phyloP scores from a whole-genome alignment of 2,888 invertebrate species.

The Drosophila nigricruria region DNA sequence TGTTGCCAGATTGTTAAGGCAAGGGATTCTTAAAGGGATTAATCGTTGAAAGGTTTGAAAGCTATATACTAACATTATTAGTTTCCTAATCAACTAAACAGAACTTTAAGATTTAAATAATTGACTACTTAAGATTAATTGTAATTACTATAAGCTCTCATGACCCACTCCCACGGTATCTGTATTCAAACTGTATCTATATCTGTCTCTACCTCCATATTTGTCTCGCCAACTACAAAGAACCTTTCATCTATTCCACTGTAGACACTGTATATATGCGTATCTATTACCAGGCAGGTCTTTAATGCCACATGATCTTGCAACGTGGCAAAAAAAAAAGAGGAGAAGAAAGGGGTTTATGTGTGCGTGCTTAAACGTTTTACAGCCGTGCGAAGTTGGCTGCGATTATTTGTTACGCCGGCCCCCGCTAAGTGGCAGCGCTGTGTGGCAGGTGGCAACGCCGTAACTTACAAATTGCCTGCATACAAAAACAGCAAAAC shows the following conservation, averaged over 20 bases:
- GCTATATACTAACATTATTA: no score
- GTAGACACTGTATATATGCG: slow-evolving; percentile 1
- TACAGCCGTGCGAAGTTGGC: slow-evolving; percentile 28
- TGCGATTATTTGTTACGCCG: slow-evolving; percentile 21
- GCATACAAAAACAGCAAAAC: slow-evolving; percentile 17
- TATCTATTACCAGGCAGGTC: not conserved
- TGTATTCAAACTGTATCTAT: no score
- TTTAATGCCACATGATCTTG: slow-evolving; percentile 24
- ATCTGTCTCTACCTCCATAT: no score
- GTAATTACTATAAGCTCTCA: not conserved
- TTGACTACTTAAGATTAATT: not conserved
- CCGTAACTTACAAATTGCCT: slow-evolving; percentile 17
- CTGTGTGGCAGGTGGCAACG: slow-evolving; percentile 22
- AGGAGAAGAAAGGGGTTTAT: not conserved
- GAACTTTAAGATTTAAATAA: not conserved
- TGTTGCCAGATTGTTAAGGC: not conserved
- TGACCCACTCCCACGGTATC: not conserved
- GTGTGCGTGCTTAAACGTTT: slow-evolving; percentile 26
- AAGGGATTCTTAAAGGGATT: not conserved
- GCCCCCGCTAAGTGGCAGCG: slow-evolving; percentile 25
- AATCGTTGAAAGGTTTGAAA: no score
- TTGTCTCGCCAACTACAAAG: not conserved
- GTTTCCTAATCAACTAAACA: not conserved
- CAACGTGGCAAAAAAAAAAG: not conserved
- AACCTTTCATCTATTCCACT: slow-evolving; percentile 1